A percentile compares a stretch with the other conserved stretches of the same genome.
These are phyloP conservation scores for Platycheirus albimanus DNA, from an alignment of 2,888 invertebrate genomes.

Conservation along the genomic window DNA sequence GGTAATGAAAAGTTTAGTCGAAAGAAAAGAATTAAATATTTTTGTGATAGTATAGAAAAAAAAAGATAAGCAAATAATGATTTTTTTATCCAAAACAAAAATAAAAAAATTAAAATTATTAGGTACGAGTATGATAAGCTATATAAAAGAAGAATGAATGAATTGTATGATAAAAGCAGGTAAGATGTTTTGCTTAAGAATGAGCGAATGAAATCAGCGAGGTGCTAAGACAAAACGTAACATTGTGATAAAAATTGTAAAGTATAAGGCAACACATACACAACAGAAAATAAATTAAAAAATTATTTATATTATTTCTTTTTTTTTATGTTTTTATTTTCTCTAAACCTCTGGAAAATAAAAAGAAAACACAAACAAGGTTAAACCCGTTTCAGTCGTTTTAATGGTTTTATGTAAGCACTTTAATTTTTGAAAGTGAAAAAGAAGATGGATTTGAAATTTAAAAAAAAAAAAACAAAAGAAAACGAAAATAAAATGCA, in stretches of 20 bases:
- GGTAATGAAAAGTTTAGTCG: slow-evolving; percentile 65
- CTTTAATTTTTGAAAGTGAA: slow-evolving; percentile 74
- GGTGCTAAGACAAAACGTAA: slow-evolving; percentile 83
- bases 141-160: slow-evolving; percentile 67
- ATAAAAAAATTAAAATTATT: slow-evolving; percentile 47
- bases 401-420: slow-evolving; percentile 65
- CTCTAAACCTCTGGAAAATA: slow-evolving; percentile 33
- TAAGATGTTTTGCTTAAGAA: slow-evolving; percentile 71
- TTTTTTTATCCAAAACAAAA: slow-evolving; percentile 34
- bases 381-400: slow-evolving; percentile 4
- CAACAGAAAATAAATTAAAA: slow-evolving; percentile 26
- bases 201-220: slow-evolving; percentile 75
- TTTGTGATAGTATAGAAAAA: slow-evolving; percentile 71
- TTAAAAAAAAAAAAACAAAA: slow-evolving; percentile 49
- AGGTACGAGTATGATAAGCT: slow-evolving; percentile 74
- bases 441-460: slow-evolving; percentile 48
- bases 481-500: slow-evolving; percentile 65
- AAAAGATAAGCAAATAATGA: slow-evolving; percentile 58
- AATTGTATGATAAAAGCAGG: slow-evolving; percentile 52
- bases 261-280: slow-evolving; percentile 69
- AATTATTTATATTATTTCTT: slow-evolving; percentile 19
- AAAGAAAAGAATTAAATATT: slow-evolving; percentile 61
- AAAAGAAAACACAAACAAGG: slow-evolving; percentile 4
- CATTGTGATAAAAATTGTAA: slow-evolving; percentile 81
- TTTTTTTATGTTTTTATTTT: slow-evolving; percentile 2